Evolutionary conservation across 2,797 vertebrate genomes (phyloP).

Genomic region (Craterocephalus amniculus): DNA sequence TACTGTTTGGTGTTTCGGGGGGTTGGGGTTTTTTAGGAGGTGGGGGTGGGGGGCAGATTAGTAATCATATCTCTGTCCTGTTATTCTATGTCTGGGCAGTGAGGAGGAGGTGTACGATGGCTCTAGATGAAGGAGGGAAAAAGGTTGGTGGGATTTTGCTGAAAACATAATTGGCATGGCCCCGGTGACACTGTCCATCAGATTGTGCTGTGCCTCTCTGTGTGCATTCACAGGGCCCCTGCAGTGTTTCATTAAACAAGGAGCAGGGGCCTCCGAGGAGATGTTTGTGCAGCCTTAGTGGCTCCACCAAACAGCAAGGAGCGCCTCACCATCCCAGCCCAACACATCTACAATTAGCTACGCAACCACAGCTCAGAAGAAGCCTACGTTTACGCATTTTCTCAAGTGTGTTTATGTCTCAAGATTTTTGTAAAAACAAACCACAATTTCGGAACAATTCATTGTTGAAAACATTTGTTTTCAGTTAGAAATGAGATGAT

Average conservation of each 20-base stretch:
- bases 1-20: constrained; percentile 64
- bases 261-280: constrained; percentile 74
- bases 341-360: constrained; percentile 64
- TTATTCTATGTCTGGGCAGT: constrained; percentile 74
- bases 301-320: constrained; percentile 75
- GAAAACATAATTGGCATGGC: constrained; percentile 82
- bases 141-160: constrained; percentile 61
- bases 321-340: constrained; percentile 55
- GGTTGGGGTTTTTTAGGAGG: too few relatives aligned
- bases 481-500: background rate
- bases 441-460: background rate
- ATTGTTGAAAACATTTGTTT: background rate
- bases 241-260: constrained; percentile 79
- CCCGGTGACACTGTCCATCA: constrained; percentile 76
- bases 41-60: constrained; percentile 63
- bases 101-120: constrained; percentile 37
- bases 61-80: constrained; percentile 79
- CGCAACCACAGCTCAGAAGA: constrained; percentile 54
- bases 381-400: constrained; percentile 29
- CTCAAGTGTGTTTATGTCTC: constrained; percentile 9
- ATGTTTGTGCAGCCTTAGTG: constrained; percentile 79
- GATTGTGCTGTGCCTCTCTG: constrained; percentile 70
- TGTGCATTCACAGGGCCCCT: constrained; percentile 71
- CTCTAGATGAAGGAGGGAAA: constrained; percentile 48
- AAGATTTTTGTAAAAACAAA: background rate